Percentiles rank a stretch among this genome's conserved stretches.
Conservation (phyloP, 23 tunicate genomes). For the Trididemnum miniatum region DNA sequence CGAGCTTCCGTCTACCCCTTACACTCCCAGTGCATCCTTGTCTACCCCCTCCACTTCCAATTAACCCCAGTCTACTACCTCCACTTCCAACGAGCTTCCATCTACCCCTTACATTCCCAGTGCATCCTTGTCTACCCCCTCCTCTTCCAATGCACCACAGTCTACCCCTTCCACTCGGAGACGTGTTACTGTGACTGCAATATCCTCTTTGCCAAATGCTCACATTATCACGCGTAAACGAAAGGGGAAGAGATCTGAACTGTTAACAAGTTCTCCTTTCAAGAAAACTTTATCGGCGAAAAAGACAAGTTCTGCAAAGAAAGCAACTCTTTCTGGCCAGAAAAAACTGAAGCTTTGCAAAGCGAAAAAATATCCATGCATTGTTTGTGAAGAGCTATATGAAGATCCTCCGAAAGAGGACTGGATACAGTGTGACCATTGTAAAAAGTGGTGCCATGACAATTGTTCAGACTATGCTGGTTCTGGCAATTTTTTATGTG, state of each 20-base stretch:
- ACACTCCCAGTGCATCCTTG: no score
- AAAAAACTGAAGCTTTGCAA: background rate
- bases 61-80: no score
- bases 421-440: conserved; percentile 12
- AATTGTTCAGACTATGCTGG: conserved; percentile 16
- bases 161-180: no score
- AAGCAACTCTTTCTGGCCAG: background rate
- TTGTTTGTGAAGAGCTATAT: background rate
- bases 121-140: no score
- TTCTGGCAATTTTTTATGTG: conserved; percentile 20
- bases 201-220: conserved; percentile 14
- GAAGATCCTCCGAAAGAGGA: conserved; percentile 22
- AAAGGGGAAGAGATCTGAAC: background rate
- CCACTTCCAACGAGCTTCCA: no score
- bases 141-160: no score
- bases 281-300: conserved; percentile 12
- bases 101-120: no score
- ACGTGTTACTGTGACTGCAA: background rate
- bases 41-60: no score
- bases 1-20: no score
- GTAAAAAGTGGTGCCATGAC: conserved; percentile 34
- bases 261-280: conserved; percentile 15
- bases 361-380: background rate
- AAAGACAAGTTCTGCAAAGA: background rate
- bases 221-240: background rate